Evolutionary conservation across 1,140 invertebrate species (phyloP), one percentile per base, ranked within the genome.

Genomic region (Bombus pascuorum): DNA sequence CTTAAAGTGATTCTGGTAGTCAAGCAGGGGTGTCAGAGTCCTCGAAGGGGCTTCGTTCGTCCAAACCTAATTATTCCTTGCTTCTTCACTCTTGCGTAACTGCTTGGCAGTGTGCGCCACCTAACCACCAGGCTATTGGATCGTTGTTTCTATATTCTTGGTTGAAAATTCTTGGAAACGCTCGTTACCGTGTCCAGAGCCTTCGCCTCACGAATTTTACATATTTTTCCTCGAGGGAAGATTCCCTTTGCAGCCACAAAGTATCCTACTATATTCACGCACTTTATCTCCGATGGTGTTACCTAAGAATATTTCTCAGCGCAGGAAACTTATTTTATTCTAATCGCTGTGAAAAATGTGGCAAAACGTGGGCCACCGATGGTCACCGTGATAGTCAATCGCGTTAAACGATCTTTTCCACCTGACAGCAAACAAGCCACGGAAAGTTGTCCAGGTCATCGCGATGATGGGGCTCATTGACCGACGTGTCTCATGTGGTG

Each of bases 41-140:
- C 37, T 32, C 75, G 62, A n/a, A 62, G 83, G 66, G 73, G 72
- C 72, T 83, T 86, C 72, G 39, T 66, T 70, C 79, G 42, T 12
- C 28, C 22, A 78, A 83, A 83, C 82, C 65, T 83, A 83, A 83
- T 83, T 83, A 77, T 32, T 77, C 34, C 47, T 44, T 47, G n/a
- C 62, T 37, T 28, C 39, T 66, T 57, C 59, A 2, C 18, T 25
- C 68, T 83, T 83, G 74, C 81, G 73, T 83, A 83, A 83, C 73
- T 34, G 53, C 6, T 72, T 9, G 25, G 5, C 25, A 2, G 13
- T n/a, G 18, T 10, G 34, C 8, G 2, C 28, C 22, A 42, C 47
- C 32, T 13, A 47, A 37, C 32, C 62, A 32, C 28, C 10, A 42
- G 12, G 0, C 39, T 71, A n/a, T 18, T 18, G 15, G 15, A 32